Evolutionary conservation across 2,113 vertebrate species (phyloP).

Genomic region (Leptodactylus fuscus): DNA sequence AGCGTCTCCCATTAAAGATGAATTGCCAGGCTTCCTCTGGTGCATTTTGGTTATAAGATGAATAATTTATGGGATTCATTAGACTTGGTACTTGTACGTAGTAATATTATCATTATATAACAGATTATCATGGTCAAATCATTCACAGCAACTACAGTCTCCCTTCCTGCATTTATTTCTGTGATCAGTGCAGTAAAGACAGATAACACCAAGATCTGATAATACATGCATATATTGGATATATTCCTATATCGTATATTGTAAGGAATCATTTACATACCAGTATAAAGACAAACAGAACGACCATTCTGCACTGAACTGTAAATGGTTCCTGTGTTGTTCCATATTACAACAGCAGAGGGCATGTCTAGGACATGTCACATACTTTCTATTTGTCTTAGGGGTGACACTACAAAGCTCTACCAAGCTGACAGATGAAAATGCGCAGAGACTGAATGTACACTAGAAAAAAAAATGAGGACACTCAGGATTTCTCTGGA

Average conservation of each 20-base stretch:
- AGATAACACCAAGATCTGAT: not conserved
- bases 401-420: slow-evolving; percentile 42
- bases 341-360: slow-evolving; percentile 13
- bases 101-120: too few species aligned
- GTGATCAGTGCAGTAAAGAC: not conserved
- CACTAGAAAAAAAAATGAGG: slow-evolving; percentile 36
- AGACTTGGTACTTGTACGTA: too few species aligned
- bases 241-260: too few species aligned
- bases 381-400: slow-evolving; percentile 2
- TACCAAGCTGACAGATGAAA: slow-evolving; percentile 30
- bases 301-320: not conserved
- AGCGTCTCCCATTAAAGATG: too few species aligned
- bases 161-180: not conserved
- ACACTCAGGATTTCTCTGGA: slow-evolving; percentile 22
- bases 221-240: not conserved
- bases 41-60: too few species aligned
- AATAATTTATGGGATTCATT: too few species aligned
- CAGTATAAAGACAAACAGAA: not conserved
- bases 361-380: slow-evolving; percentile 26
- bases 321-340: not conserved
- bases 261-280: not conserved
- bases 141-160: not conserved
- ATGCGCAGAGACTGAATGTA: slow-evolving; percentile 32
- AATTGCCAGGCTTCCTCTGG: too few species aligned
- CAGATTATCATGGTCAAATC: too few species aligned